phyloP scores from a whole-genome alignment of 2,113 vertebrate genomes.

The Anoura caudifer region DNA sequence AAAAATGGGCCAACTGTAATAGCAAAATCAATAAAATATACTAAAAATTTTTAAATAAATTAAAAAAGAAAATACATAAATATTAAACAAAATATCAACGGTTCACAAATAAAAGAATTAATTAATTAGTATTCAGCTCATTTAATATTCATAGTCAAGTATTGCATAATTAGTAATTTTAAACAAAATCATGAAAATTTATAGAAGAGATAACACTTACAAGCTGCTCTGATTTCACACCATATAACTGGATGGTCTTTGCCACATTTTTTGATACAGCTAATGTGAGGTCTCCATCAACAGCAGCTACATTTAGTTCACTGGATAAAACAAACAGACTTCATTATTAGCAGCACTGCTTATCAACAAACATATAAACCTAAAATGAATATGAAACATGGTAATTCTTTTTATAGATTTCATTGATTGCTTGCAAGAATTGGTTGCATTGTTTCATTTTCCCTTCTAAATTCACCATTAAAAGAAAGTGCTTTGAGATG shows the following conservation, averaged over 20 bases:
- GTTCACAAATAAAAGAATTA: no score
- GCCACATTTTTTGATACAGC: conserved; percentile 95
- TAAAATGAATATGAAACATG: conserved; percentile 40
- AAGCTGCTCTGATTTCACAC: conserved; percentile 97
- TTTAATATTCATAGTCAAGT: conserved; percentile 2
- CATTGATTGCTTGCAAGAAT: conserved; percentile 22
- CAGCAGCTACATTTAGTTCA: conserved; percentile 95
- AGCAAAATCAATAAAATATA: no score
- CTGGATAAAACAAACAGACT: conserved; percentile 81
- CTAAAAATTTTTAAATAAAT: no score
- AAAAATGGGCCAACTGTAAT: no score
- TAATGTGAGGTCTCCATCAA: conserved; percentile 90
- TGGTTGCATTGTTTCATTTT: conserved; percentile 22
- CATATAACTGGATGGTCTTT: conserved; percentile 95
- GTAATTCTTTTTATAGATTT: conserved; percentile 55
- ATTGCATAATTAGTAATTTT: background rate
- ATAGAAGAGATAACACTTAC: conserved; percentile 81
- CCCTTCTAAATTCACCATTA: conserved; percentile 33
- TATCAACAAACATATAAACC: conserved; percentile 22
- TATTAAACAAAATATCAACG: no score
- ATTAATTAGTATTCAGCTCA: background rate
- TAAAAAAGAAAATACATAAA: no score
- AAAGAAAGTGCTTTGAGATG: conserved; percentile 43
- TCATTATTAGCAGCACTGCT: conserved; percentile 48
- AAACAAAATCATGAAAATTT: background rate